A percentile compares a stretch with the other conserved stretches of the same genome.
These are phyloP conservation scores for Ostrea denselamellosa DNA, from an alignment of 1,140 invertebrate genomes.

Conservation along the genomic window DNA sequence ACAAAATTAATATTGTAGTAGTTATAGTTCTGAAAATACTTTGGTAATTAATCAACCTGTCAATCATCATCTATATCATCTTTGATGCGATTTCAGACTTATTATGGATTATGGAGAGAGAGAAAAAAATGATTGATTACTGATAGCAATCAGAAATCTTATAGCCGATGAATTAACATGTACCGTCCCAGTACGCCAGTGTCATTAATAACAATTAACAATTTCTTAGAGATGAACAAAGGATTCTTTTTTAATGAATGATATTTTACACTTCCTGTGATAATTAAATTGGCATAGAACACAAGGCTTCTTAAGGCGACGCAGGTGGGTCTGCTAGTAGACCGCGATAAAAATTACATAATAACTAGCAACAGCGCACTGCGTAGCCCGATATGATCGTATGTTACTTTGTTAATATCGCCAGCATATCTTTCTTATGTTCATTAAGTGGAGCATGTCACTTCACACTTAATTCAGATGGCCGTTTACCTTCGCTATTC, in stretches of 20 bases:
- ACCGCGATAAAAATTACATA: slow-evolving; percentile 3
- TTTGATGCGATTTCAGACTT: background rate
- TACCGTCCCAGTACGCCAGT: background rate
- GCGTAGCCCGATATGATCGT: background rate
- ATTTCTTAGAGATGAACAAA: background rate
- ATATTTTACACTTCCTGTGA: slow-evolving; percentile 1
- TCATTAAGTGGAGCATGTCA: background rate
- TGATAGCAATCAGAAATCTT: background rate
- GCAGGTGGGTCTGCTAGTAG: background rate
- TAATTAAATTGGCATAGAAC: background rate
- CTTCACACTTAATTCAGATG: background rate
- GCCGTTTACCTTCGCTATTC: background rate
- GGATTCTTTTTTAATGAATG: background rate
- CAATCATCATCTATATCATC: background rate
- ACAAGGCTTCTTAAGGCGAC: background rate
- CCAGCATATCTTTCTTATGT: background rate
- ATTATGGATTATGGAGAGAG: no score
- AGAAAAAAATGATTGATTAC: background rate
- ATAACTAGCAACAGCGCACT: background rate
- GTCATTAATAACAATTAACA: background rate
- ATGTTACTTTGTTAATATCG: background rate
- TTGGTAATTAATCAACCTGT: background rate
- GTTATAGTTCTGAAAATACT: no score
- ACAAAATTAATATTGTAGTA: background rate
- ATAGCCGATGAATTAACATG: background rate